Conservation (phyloP, 2,797 vertebrate genomes). For the Apogon talboti region DNA sequence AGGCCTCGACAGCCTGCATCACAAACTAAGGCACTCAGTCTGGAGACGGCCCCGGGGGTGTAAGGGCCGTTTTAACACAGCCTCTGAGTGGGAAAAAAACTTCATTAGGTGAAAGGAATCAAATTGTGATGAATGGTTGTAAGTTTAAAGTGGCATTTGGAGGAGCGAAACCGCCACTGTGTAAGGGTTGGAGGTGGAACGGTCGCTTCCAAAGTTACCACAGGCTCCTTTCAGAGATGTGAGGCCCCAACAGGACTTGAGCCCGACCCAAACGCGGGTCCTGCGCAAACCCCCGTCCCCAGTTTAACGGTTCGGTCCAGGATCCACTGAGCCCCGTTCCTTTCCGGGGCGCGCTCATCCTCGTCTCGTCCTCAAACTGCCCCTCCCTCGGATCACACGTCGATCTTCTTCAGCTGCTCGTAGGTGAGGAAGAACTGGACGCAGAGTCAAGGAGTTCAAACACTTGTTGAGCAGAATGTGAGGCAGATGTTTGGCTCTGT, state of each 20-base stretch:
- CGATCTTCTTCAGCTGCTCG: conserved; percentile 82
- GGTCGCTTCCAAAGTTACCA: conserved; percentile 33
- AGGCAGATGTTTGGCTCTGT: conserved; percentile 9
- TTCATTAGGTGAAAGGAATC: neutral
- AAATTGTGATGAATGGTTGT: conserved; percentile 16
- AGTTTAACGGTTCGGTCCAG: conserved; percentile 16
- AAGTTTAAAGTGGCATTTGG: conserved; percentile 28
- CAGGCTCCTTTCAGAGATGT: conserved; percentile 37
- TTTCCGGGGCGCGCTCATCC: conserved; percentile 19
- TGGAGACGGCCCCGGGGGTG: conserved; percentile 16
- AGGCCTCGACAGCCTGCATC: conserved; percentile 2
- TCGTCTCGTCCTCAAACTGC: neutral
- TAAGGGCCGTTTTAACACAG: conserved; percentile 15
- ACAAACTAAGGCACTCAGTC: conserved; percentile 67
- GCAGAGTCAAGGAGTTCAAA: conserved; percentile 63
- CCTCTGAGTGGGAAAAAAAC: conserved; percentile 3
- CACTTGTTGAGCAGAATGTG: neutral
- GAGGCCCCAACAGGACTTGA: conserved; percentile 28
- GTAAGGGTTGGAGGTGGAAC: conserved; percentile 7
- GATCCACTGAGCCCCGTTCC: conserved; percentile 36
- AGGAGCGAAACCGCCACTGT: conserved; percentile 30
- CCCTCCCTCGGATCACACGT: conserved; percentile 61
- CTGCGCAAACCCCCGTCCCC: conserved; percentile 2
- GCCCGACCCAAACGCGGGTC: conserved; percentile 5
- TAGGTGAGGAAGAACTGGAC: conserved; percentile 84